phyloP scores from a whole-genome alignment of 2,113 vertebrate species.

The Saccopteryx leptura region DNA sequence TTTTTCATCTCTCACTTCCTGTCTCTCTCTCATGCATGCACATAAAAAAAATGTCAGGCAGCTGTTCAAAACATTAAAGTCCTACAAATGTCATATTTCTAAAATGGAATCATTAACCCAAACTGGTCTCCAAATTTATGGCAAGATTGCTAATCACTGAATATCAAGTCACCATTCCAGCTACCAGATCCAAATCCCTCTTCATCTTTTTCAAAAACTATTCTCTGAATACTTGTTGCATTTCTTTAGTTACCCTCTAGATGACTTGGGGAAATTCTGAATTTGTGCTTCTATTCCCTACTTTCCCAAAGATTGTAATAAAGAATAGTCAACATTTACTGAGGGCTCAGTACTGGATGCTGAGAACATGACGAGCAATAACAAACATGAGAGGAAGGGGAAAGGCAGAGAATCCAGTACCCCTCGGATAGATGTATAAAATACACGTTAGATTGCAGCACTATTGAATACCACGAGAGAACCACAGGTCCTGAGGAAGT shows the following conservation, averaged over 20 bases:
- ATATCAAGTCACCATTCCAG: neutral
- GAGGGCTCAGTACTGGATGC: neutral
- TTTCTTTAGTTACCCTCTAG: constrained; percentile 10
- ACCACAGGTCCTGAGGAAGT: neutral
- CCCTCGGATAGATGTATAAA: neutral
- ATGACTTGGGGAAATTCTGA: neutral
- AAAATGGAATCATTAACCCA: constrained; percentile 23
- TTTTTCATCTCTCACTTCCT: too few relatives aligned
- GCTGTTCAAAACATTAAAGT: constrained; percentile 10
- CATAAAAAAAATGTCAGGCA: neutral
- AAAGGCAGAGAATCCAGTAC: neutral
- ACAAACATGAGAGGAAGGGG: neutral
- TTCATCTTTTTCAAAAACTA: neutral
- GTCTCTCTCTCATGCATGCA: too few relatives aligned
- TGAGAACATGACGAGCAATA: neutral
- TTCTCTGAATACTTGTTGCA: neutral
- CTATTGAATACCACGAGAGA: neutral
- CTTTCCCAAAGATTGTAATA: constrained; percentile 5
- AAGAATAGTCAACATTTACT: constrained; percentile 3
- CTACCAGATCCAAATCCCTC: neutral
- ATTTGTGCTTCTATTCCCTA: neutral
- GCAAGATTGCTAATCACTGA: neutral
- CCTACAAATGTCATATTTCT: neutral
- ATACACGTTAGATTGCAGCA: neutral
- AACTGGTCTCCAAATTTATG: neutral